A percentile compares a stretch with the other conserved stretches of the same genome.
Conservation (phyloP, 2,113 vertebrate genomes). For the Lepisosteus oculatus region DNA sequence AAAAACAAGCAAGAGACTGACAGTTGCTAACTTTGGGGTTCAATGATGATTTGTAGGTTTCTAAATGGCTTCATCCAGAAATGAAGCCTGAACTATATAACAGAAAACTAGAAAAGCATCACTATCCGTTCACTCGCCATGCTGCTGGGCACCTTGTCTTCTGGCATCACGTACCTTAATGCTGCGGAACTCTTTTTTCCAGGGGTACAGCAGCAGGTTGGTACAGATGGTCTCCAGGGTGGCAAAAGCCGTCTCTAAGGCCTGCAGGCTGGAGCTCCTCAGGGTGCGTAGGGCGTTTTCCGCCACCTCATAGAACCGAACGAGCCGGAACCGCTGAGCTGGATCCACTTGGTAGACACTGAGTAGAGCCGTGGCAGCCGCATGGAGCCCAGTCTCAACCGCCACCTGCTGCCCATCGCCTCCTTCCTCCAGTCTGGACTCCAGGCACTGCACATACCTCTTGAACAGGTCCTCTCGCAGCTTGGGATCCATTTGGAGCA, state of each 20-base stretch:
- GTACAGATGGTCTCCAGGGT: constrained; percentile 86
- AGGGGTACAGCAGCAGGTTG: constrained; percentile 94
- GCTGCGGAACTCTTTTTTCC: constrained; percentile 96
- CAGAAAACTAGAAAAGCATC: no score
- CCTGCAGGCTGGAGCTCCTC: constrained; percentile 77
- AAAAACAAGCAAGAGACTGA: no score
- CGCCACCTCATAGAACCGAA: constrained; percentile 89
- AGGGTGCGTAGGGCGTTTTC: constrained; percentile 82
- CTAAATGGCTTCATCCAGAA: no score
- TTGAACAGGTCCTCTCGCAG: constrained; percentile 93
- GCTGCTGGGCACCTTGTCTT: no score
- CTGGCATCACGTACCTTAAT: constrained; percentile 79
- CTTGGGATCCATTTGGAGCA: constrained; percentile 88
- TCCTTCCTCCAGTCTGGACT: constrained; percentile 76
- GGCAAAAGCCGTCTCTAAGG: constrained; percentile 80
- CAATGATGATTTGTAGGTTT: no score
- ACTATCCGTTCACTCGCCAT: no score
- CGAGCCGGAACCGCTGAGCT: constrained; percentile 83
- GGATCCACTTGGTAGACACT: constrained; percentile 89
- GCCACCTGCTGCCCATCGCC: constrained; percentile 60
- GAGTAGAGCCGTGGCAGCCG: constrained; percentile 84
- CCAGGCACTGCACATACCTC: constrained; percentile 90
- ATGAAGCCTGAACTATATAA: no score
- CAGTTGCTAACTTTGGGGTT: no score
- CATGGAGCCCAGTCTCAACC: constrained; percentile 79